Evolutionary conservation across 2,113 vertebrate genomes (phyloP).

Genomic region (Lipotes vexillifer): DNA sequence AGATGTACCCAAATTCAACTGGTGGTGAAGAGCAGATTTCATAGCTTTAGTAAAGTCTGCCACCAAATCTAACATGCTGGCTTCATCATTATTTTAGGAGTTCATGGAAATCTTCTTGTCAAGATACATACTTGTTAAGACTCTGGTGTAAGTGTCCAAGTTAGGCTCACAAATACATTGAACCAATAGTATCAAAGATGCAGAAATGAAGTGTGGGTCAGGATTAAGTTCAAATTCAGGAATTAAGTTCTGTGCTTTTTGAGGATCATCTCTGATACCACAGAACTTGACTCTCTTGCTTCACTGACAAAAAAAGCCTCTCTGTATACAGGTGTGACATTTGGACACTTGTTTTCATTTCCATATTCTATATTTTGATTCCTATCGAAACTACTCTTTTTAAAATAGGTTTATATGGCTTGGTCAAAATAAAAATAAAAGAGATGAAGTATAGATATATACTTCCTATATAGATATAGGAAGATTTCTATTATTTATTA

Average conservation of each 20-base stretch:
- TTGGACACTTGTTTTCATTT: background rate
- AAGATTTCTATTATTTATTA: background rate
- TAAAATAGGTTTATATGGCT: background rate
- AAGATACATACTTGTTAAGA: slow-evolving; percentile 35
- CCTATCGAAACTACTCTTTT: background rate
- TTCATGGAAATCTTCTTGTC: slow-evolving; percentile 54
- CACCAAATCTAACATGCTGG: slow-evolving; percentile 47
- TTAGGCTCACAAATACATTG: background rate
- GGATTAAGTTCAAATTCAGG: background rate
- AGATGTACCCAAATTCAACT: slow-evolving; percentile 66
- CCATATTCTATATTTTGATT: background rate
- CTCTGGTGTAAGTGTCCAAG: background rate
- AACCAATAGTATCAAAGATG: background rate
- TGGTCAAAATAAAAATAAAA: slow-evolving; percentile 22
- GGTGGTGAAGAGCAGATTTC: slow-evolving; percentile 64
- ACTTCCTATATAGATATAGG: background rate
- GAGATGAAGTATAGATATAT: background rate
- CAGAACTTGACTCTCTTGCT: background rate
- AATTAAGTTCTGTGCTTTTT: background rate
- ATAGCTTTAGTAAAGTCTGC: slow-evolving; percentile 56
- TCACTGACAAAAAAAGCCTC: background rate
- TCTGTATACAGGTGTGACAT: slow-evolving; percentile 21
- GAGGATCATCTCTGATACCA: background rate
- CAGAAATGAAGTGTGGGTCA: background rate
- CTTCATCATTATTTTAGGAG: slow-evolving; percentile 46